Base-by-base conservation (phyloP, 92 coral and sea anemone species). In the Phenganax stokvisi region DNA sequence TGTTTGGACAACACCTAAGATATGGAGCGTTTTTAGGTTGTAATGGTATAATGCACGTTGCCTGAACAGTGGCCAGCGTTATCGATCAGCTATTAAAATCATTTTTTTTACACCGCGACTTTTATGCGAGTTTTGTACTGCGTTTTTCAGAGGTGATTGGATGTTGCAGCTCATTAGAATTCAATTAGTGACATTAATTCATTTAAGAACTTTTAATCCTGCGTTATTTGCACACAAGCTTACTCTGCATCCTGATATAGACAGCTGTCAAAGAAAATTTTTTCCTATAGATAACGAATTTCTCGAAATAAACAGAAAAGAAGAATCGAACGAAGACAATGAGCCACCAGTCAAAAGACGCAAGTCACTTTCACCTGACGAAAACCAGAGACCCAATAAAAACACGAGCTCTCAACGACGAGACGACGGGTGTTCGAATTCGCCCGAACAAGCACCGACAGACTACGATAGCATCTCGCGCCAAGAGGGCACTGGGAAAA, bases 391-490 rank as follows among this genome's bases (percentile, higher is more conserved):
- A 64, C 81, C 71, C 27, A 11, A 44, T 54, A 28, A 47, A 70
- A 16, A 47, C 73, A 28, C 81, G 71, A 60, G 17, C 12, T 28
- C 59, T 66, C 85, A 51, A 64, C 81, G 60, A 84, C 9, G 84
- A 51, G 89, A 84, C 58, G 73, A 61, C 85, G 81, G 80, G 30
- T 74, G 56, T 30, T 63, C 62, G 74, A 74, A 75, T 74, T 54
- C 56, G 63, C 67, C 89, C 79, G 89, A 86, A 53, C 61, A 81
- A 20, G 75, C 74, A 64, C 82, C 77, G 62, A 27, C 60, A 54
- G 86, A 69, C 17, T 76, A 81, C 81, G 81, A 73, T 29, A 60
- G 51, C 15, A 75, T 37, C 47, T 37, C 47, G 47, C 47, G 47
- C 47, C 47, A 29, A 10, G 76, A 68, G 56, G 69, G 78, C 70